Conservation (phyloP, 2,888 invertebrate genomes). For the Cephus runcator region DNA sequence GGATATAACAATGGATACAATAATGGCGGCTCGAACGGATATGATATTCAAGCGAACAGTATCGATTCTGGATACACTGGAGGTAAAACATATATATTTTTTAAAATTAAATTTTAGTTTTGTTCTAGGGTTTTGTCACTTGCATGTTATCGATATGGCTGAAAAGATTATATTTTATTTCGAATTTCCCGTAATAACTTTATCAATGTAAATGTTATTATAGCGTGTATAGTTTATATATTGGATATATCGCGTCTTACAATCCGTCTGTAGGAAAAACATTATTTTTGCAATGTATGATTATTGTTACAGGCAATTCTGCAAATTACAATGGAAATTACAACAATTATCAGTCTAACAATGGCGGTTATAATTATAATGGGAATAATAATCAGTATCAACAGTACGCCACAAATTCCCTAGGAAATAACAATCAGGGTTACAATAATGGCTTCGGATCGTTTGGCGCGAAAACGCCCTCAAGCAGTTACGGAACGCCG, state of each 20-base stretch:
- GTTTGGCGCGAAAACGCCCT: constrained; percentile 37
- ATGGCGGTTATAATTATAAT: not conserved
- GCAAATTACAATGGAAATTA: constrained; percentile 51
- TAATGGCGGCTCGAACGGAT: constrained; percentile 23
- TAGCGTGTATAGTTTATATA: too few species aligned
- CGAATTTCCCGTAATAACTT: too few species aligned
- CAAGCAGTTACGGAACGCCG: constrained; percentile 57
- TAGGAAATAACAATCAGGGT: constrained; percentile 23
- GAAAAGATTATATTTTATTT: too few species aligned
- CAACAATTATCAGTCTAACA: constrained; percentile 26
- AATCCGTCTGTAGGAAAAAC: too few species aligned
- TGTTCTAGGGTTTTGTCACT: too few species aligned
- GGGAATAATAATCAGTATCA: not conserved
- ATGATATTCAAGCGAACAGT: constrained; percentile 32
- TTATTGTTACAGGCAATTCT: constrained; percentile 42
- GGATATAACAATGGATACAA: constrained; percentile 33
- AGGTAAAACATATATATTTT: constrained; percentile 23
- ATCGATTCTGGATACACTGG: constrained; percentile 33
- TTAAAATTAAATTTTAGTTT: too few species aligned
- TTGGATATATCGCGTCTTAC: too few species aligned
- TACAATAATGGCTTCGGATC: constrained; percentile 37
- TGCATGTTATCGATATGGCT: too few species aligned
- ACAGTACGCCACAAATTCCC: not conserved
- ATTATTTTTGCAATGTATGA: too few species aligned
- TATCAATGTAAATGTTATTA: too few species aligned